These are phyloP conservation scores for Syndactyla subalaris DNA, from an alignment of 2,797 vertebrate species.

Conservation along the genomic window DNA sequence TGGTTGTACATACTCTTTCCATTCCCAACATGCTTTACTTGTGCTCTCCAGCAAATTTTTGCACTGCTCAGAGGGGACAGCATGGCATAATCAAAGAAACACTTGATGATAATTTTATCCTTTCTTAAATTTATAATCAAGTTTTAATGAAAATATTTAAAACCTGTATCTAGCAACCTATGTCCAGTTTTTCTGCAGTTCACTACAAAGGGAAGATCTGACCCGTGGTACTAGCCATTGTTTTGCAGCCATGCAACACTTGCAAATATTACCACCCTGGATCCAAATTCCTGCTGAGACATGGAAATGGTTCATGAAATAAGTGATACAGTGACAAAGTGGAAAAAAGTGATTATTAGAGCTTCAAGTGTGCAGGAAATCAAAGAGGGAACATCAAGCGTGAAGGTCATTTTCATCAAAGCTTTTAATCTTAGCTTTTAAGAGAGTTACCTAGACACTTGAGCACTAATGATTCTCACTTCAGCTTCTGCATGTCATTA, in stretches of 20 bases:
- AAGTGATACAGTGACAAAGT: background rate
- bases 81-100: background rate
- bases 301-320: background rate
- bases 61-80: background rate
- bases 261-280: background rate
- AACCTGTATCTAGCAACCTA: background rate
- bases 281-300: background rate
- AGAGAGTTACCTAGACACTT: background rate
- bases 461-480: background rate
- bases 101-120: background rate
- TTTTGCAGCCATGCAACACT: background rate
- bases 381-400: background rate
- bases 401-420: conserved; percentile 36
- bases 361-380: background rate
- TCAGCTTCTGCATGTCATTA: background rate
- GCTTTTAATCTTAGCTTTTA: conserved; percentile 42
- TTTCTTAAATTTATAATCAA: background rate
- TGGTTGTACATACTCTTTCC: background rate
- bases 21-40: background rate
- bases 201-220: background rate
- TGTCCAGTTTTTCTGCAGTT: background rate
- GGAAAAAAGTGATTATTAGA: background rate
- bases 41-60: background rate
- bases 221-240: background rate
- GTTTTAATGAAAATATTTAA: background rate